phyloP scores from a whole-genome alignment of 37 sponge, comb jelly and placozoan genomes.

The Tethya wilhelma region DNA sequence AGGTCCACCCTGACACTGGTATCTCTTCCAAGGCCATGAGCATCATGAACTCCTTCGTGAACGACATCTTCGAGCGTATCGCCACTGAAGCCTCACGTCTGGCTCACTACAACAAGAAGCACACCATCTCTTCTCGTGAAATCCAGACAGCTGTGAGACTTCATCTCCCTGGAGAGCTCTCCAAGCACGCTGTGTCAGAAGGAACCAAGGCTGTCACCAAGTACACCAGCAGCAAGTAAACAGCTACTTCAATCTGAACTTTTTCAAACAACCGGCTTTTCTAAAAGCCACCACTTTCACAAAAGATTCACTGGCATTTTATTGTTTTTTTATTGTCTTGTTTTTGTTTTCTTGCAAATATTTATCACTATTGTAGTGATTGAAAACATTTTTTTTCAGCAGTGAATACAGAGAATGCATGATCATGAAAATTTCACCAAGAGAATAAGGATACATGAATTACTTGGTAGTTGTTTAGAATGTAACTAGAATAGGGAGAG shows the following conservation, averaged over 20 bases:
- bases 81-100: conserved; percentile 93
- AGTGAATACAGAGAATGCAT: no score
- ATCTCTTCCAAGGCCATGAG: conserved; percentile 98
- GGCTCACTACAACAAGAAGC: conserved; percentile 98
- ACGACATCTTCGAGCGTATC: conserved; percentile 96
- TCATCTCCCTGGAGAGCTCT: conserved; percentile 93
- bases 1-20: conserved; percentile 98
- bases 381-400: no score
- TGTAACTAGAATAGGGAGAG: no score
- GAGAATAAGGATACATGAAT: no score
- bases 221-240: conserved; percentile 98
- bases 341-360: no score
- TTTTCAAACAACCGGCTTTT: conserved; percentile 65
- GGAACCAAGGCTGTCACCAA: conserved; percentile 99
- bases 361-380: no score
- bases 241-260: neutral
- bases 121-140: conserved; percentile 95
- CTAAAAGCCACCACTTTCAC: conserved; percentile 66
- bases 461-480: no score
- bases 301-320: conserved; percentile 6
- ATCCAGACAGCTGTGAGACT: conserved; percentile 98
- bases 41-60: conserved; percentile 99
- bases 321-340: no score
- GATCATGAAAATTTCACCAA: no score
- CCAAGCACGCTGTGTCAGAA: conserved; percentile 96